Conservation (phyloP, 1,140 invertebrate species). For the Cryptotermes secundus region DNA sequence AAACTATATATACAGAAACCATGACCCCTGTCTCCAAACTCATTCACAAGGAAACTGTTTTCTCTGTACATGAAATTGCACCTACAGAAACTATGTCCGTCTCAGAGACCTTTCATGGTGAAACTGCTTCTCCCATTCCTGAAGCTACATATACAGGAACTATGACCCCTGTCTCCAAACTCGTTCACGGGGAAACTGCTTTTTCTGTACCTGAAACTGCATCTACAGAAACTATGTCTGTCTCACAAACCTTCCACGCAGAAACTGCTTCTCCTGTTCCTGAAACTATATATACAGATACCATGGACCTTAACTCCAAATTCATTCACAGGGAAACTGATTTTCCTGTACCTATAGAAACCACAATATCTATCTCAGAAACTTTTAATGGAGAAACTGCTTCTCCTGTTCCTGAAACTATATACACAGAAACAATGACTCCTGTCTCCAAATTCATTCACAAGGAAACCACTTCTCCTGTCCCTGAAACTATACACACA, state of each 20-base stretch:
- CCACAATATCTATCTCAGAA: too few species aligned
- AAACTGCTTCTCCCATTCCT: too few species aligned
- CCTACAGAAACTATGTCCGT: background rate
- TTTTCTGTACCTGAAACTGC: background rate
- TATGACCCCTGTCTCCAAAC: background rate
- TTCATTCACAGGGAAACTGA: background rate
- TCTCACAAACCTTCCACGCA: too few species aligned
- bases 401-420: background rate
- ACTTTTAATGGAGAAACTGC: background rate
- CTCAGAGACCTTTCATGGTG: background rate
- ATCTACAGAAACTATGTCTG: background rate
- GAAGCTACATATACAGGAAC: background rate
- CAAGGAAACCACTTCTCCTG: background rate
- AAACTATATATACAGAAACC: background rate
- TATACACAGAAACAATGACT: background rate
- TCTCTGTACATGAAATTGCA: background rate
- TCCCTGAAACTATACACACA: background rate
- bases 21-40: background rate
- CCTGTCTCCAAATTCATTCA: background rate
- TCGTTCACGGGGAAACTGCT: background rate
- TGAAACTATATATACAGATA: background rate
- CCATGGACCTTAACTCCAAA: background rate
- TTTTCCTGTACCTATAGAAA: background rate
- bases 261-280: background rate
- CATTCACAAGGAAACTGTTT: background rate